A percentile compares a stretch with the other conserved stretches of the same genome.
Evolutionary conservation across 1,140 invertebrate species (phyloP).

Genomic region (Drosophila tani): DNA sequence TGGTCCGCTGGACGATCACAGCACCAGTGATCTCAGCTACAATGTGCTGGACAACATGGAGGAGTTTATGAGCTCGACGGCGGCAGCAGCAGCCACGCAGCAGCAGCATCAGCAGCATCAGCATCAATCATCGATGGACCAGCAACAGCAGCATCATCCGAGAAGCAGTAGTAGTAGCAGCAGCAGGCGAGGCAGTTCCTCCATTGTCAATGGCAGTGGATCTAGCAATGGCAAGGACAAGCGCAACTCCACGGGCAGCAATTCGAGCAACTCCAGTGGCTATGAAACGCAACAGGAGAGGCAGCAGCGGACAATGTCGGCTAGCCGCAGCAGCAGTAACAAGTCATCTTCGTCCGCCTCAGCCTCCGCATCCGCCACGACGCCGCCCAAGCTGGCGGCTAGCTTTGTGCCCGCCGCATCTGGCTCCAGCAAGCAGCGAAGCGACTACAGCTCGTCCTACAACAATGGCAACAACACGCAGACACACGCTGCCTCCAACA

Average conservation of each 20-base stretch:
- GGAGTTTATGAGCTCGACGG: constrained; percentile 69
- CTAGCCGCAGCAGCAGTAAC: constrained; percentile 37
- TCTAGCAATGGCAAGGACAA: constrained; percentile 61
- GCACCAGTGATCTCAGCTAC: constrained; percentile 73
- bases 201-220: constrained; percentile 22
- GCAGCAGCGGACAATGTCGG: constrained; percentile 43
- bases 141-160: constrained; percentile 42
- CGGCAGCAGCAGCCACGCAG: constrained; percentile 38
- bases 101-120: constrained; percentile 38
- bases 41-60: constrained; percentile 80
- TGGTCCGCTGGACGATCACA: constrained; percentile 71
- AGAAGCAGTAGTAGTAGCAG: constrained; percentile 27
- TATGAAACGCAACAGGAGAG: constrained; percentile 70
- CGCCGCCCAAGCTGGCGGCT: constrained; percentile 61
- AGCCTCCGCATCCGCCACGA: constrained; percentile 32
- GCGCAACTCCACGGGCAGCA: constrained; percentile 71
- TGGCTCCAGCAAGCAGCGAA: constrained; percentile 33
- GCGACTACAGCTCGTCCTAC: constrained; percentile 36
- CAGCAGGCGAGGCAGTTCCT: constrained; percentile 37
- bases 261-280: constrained; percentile 65
- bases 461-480: constrained; percentile 65
- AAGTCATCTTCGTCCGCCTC: constrained; percentile 52
- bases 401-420: constrained; percentile 64
- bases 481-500: constrained; percentile 63
- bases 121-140: constrained; percentile 9